phyloP scores from a whole-genome alignment of 2,797 vertebrate genomes.

The Sebastes elongatus region DNA sequence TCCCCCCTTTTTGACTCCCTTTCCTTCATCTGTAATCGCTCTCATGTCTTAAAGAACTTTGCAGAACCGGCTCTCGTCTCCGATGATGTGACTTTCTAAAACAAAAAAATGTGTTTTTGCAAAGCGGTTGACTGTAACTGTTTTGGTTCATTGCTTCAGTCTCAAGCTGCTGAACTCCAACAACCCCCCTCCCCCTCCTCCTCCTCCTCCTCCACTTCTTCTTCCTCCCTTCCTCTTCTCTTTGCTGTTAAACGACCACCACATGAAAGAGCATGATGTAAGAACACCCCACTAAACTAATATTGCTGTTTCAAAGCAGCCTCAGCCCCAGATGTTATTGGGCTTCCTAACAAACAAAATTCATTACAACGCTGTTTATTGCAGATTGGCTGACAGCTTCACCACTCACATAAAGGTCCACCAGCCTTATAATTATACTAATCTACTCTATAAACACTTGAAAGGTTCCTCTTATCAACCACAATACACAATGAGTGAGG shows the following conservation, averaged over 20 bases:
- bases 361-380: slow-evolving; percentile 60
- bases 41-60: slow-evolving; percentile 31
- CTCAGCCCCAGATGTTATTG: slow-evolving; percentile 52
- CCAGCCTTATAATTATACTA: slow-evolving; percentile 48
- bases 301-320: slow-evolving; percentile 71
- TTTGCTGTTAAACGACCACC: slow-evolving; percentile 67
- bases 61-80: not conserved
- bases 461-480: slow-evolving; percentile 62
- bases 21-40: slow-evolving; percentile 19
- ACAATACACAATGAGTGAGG: slow-evolving; percentile 41
- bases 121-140: slow-evolving; percentile 47
- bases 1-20: slow-evolving; percentile 42
- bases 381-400: slow-evolving; percentile 42
- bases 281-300: slow-evolving; percentile 70
- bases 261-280: slow-evolving; percentile 80
- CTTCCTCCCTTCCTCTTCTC: slow-evolving; percentile 32
- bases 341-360: slow-evolving; percentile 61
- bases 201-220: slow-evolving; percentile 2
- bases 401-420: slow-evolving; percentile 16
- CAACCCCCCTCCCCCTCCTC: not conserved
- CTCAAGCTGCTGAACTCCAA: slow-evolving; percentile 50
- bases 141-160: slow-evolving; percentile 57
- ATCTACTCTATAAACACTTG: slow-evolving; percentile 71
- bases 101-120: slow-evolving; percentile 35
- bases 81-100: slow-evolving; percentile 28